Percentiles rank a stretch among this genome's conserved stretches.
phyloP scores from a whole-genome alignment of 2,797 vertebrate species.

The Diceros bicornis region DNA sequence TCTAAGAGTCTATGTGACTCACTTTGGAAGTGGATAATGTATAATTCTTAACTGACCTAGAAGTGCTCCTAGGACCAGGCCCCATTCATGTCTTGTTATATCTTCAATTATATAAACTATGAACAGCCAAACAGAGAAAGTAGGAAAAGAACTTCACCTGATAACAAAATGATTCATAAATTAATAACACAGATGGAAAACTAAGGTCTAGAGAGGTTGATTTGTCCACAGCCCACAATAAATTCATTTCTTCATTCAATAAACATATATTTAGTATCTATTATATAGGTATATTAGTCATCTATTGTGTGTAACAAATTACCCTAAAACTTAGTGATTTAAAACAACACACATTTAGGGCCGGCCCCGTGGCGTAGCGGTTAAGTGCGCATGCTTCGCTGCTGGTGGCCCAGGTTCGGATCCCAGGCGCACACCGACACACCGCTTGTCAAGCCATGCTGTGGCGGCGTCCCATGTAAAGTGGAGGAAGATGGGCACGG shows the following conservation, averaged over 20 bases:
- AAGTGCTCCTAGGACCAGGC: constrained; percentile 28
- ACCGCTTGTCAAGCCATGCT: too few relatives aligned
- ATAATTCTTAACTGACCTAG: constrained; percentile 1
- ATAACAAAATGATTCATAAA: constrained; percentile 19
- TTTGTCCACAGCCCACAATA: neutral
- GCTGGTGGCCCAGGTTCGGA: too few relatives aligned
- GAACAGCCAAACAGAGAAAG: neutral
- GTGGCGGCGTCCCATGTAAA: too few relatives aligned
- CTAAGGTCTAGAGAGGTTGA: neutral
- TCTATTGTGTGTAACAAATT: neutral
- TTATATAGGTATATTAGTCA: neutral
- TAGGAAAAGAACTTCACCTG: neutral
- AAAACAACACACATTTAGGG: neutral
- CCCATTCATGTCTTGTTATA: neutral
- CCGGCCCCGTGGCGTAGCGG: too few relatives aligned
- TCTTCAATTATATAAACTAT: neutral
- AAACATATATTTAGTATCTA: neutral
- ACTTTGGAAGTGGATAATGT: neutral
- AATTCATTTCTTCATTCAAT: constrained; percentile 58
- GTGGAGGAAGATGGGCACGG: too few relatives aligned
- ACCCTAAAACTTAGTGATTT: neutral
- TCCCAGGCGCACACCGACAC: too few relatives aligned
- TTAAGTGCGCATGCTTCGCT: too few relatives aligned
- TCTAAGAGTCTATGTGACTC: neutral
- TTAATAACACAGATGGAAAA: constrained; percentile 32